These are phyloP conservation scores for Andrena praecox DNA, from an alignment of 2,888 invertebrate genomes.

Conservation along the genomic window DNA sequence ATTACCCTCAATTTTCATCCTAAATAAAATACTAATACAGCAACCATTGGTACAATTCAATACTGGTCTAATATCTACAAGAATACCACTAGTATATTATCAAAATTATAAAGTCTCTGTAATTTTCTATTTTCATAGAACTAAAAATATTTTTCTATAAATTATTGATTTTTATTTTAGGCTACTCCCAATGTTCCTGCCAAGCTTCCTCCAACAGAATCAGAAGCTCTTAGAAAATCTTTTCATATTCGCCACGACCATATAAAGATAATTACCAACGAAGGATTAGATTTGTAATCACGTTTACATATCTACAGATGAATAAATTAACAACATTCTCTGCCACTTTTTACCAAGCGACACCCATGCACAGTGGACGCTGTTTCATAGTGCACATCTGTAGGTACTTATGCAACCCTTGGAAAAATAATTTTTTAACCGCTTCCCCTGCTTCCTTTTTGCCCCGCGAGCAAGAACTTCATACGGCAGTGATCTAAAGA, in stretches of 20 bases:
- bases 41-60: background rate
- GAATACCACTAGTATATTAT: too few relatives aligned
- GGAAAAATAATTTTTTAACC: background rate
- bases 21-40: background rate
- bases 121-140: too few relatives aligned
- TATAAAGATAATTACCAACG: background rate
- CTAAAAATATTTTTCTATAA: too few relatives aligned
- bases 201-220: too few relatives aligned
- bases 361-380: background rate
- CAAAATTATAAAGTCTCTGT: too few relatives aligned
- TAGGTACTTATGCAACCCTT: background rate
- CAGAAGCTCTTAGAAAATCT: too few relatives aligned
- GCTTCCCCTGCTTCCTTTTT: background rate
- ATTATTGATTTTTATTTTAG: too few relatives aligned
- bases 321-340: background rate
- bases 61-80: background rate
- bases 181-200: too few relatives aligned
- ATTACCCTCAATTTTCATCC: background rate
- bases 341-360: background rate
- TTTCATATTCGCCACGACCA: too few relatives aligned
- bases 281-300: background rate
- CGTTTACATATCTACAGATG: too few relatives aligned
- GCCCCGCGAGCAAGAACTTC: slow-evolving; percentile 36
- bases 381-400: background rate
- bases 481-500: slow-evolving; percentile 70